Evolutionary conservation across 1,140 invertebrate genomes (phyloP).

Genomic region (Reticulitermes speratus): DNA sequence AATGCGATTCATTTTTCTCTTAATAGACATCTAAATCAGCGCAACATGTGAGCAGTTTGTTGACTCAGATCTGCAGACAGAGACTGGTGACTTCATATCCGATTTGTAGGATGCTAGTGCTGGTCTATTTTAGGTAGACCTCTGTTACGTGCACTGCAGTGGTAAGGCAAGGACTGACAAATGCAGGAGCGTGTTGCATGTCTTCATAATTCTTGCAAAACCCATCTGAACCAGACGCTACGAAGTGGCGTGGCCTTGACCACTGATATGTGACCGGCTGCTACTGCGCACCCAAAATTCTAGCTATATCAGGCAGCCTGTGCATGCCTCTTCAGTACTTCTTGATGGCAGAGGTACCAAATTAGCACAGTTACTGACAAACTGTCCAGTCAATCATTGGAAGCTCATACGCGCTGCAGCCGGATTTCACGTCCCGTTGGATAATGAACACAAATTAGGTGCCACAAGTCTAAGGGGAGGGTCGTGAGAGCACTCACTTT

Average conservation of each 20-base stretch:
- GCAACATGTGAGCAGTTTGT: not conserved
- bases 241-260: too few relatives aligned
- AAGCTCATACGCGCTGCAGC: not conserved
- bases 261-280: too few relatives aligned
- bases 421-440: not conserved
- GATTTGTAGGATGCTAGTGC: not conserved
- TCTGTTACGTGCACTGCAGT: too few relatives aligned
- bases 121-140: too few relatives aligned
- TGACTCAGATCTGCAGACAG: not conserved
- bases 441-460: conserved; percentile 8
- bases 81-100: not conserved
- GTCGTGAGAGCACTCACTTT: not conserved
- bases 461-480: not conserved
- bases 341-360: not conserved
- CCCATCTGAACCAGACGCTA: too few relatives aligned
- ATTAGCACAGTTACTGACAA: not conserved
- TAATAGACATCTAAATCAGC: not conserved
- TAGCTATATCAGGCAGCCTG: too few relatives aligned
- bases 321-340: not conserved
- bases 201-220: too few relatives aligned
- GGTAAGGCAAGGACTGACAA: too few relatives aligned
- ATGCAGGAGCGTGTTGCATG: too few relatives aligned
- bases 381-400: not conserved
- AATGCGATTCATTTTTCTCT: not conserved
- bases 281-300: too few relatives aligned